Conservation (phyloP, 2,797 vertebrate genomes). For the Macroramphosus scolopax region DNA sequence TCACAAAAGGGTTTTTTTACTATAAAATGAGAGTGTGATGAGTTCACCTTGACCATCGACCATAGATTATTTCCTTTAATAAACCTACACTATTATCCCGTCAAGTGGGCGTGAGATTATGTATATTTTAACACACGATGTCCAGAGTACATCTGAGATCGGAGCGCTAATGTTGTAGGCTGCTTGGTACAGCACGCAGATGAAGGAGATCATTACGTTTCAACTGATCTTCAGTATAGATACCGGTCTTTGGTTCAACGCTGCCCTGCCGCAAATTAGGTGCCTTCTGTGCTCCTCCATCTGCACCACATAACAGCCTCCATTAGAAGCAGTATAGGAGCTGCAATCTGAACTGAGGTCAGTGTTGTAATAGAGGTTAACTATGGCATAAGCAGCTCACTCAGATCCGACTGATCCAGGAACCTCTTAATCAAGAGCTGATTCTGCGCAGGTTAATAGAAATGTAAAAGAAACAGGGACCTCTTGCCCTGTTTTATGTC, state of each 20-base stretch:
- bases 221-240: constrained; percentile 68
- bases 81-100: constrained; percentile 67
- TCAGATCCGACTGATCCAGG: constrained; percentile 31
- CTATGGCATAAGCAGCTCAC: constrained; percentile 55
- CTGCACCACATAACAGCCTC: constrained; percentile 17
- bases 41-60: too few species aligned
- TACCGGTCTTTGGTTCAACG: constrained; percentile 49
- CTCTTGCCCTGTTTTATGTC: constrained; percentile 33
- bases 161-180: constrained; percentile 54
- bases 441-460: constrained; percentile 56
- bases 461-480: constrained; percentile 52
- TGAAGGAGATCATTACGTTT: constrained; percentile 70
- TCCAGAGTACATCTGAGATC: constrained; percentile 46
- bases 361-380: constrained; percentile 69
- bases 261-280: constrained; percentile 17
- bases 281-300: constrained; percentile 17
- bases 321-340: constrained; percentile 39
- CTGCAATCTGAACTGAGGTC: constrained; percentile 48
- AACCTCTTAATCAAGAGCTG: constrained; percentile 47
- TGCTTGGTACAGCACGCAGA: constrained; percentile 60
- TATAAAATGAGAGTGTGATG: constrained; percentile 2
- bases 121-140: constrained; percentile 65
- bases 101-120: constrained; percentile 72
- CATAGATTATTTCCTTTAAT: constrained; percentile 64
- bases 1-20: constrained; percentile 7